A percentile compares a stretch with the other conserved stretches of the same genome.
These are phyloP conservation scores for Cephus rjabovi DNA, from an alignment of 2,888 invertebrate genomes.

Conservation along the genomic window DNA sequence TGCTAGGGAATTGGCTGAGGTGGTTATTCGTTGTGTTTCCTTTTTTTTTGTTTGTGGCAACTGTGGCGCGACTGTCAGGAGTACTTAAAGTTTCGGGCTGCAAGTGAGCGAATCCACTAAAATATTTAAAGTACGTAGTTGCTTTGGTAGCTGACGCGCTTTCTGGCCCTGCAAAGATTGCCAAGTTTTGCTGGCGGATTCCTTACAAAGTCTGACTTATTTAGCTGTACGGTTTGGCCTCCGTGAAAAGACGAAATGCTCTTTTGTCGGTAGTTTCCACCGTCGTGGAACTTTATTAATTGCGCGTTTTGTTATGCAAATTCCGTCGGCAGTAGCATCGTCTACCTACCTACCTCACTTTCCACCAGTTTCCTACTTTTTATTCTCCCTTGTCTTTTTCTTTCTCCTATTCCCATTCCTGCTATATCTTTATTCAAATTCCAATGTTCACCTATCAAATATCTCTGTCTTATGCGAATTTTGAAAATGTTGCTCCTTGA, in stretches of 20 bases:
- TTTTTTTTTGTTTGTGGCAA: conserved; percentile 2
- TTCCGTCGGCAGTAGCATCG: conserved; percentile 42
- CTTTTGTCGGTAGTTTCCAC: conserved; percentile 55
- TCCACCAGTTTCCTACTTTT: conserved; percentile 17
- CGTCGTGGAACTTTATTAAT: conserved; percentile 62
- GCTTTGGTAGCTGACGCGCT: conserved; percentile 23
- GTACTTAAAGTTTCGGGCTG: conserved; percentile 16
- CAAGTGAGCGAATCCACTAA: conserved; percentile 28
- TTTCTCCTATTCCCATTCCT: conserved; percentile 21
- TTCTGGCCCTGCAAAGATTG: conserved; percentile 44
- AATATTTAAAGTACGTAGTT: conserved; percentile 34
- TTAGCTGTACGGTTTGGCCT: conserved; percentile 40
- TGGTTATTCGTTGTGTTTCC: not conserved
- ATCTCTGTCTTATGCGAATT: conserved; percentile 17
- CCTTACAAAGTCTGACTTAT: conserved; percentile 59
- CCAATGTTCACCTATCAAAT: too few relatives aligned
- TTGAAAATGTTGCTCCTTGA: conserved; percentile 56
- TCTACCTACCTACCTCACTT: conserved; percentile 13
- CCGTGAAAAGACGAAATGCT: conserved; percentile 40
- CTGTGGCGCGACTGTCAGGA: not conserved
- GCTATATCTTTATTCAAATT: not conserved
- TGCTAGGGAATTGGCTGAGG: not conserved
- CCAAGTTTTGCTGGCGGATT: conserved; percentile 51
- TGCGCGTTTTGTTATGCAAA: conserved; percentile 66
- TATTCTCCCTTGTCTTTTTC: conserved; percentile 11